Base-by-base conservation (phyloP, 2,797 vertebrate genomes). In the Sarcoramphus papa region DNA sequence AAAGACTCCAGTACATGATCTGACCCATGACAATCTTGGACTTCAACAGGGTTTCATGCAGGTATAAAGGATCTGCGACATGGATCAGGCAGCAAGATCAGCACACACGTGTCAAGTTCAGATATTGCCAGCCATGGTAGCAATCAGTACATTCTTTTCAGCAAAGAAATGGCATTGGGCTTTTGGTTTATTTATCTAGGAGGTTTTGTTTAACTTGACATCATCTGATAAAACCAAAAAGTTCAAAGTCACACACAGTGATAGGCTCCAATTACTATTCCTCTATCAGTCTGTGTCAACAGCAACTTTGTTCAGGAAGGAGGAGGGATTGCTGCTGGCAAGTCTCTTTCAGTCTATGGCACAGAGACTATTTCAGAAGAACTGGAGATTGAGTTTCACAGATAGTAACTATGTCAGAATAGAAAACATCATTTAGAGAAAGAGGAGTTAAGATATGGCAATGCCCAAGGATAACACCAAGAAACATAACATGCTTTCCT, bases 221-320 rank as follows among this genome's bases (percentile, higher is more conserved):
- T 73, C 47, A 92, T 50, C 73, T 86, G 94, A 95, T 91, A 88
- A 91, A 92, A 93, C 64, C 54, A 80, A 77, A 47, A 91, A 76
- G 92, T 92, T 93, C 64, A 84, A 90, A 97, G 91, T 53, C 75
- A 40, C 51, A 53, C 84, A 63, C 19, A 76, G 47, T 3, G 0
- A 60, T 14, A 78, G 56, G 31, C 73, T 91, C 87, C 74, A 88
- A 88, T 92, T 92, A 88, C 79, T 70, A 16, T 24, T 94, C 78
- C 67, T 54, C 51, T 57, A 31, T 88, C 73, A 19, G 69, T 22
- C 53, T 83, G 56, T 56, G 63, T 50, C 88, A 93, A 35, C 18
- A 20, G 35, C 69, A 81, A 6, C 48, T 33, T 28, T 54, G 40
- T 75, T 85, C 50, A 72, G 82, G 50, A 80, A 91, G 60, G 47